Base-by-base conservation (phyloP, 1,140 invertebrate species). In the Drosophila funebris region DNA sequence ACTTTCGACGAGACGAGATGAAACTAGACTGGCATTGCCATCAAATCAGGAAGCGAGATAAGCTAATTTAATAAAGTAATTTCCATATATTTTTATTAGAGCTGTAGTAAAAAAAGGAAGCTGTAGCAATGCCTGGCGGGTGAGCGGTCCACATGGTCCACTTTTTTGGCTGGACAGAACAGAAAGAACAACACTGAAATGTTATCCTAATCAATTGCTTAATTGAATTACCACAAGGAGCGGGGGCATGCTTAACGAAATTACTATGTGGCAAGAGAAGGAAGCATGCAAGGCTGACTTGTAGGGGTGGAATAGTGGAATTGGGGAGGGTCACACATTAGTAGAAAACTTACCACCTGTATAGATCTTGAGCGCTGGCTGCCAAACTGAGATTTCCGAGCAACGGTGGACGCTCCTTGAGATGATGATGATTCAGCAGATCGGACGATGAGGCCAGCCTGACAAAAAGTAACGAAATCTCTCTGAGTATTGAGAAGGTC, bases 291-390 rank as follows among this genome's bases (percentile, higher is more conserved):
- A 63, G 8, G 18, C 11, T 14, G 33, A 43, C 29, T 13, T 6
- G 41, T 7, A 37, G 24, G 5, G 29, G 36, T 37, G 22, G 27
- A 8, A 29, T 11, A 27, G 44, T 64, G 1, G 11, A 33, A 31
- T 54, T 64, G 27, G n/a, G 36, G 27, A 3, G 41, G 20, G 46
- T n/a, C 33, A 50, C 53, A 20, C 64, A 73, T 53, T 74, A 54
- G 41, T 61, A 83, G 70, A 80, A 87, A 90, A 90, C 87, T 90
- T 91, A 92, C 91, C 91, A 92, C 83, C 92, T 90, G 80, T 92
- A 92, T 84, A 92, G 78, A 91, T 92, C 92, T 83, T 92, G 87
- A 50, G 92, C 92, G 74, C 92, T 92, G 56, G 92, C 92, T 29
- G 92, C 92, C 22, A 92, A 70, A 56, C 91, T 92, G 14, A 92